Evolutionary conservation across 2,797 vertebrate species (phyloP).

Genomic region (Syngnathus rostellatus): DNA sequence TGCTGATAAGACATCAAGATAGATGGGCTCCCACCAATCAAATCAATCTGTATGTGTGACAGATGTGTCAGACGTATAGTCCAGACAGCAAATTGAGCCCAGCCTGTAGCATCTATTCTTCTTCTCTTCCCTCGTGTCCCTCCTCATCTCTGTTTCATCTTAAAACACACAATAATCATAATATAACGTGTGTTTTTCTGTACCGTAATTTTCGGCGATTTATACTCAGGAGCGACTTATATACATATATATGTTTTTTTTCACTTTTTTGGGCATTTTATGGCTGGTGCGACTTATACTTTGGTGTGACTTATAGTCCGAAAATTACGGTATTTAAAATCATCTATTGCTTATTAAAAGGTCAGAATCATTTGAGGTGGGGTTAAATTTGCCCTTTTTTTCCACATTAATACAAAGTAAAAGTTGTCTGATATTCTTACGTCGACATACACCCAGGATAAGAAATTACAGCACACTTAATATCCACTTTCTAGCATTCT

Average conservation of each 20-base stretch:
- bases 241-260: too few relatives aligned
- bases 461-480: too few relatives aligned
- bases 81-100: constrained; percentile 50
- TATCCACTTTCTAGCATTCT: too few relatives aligned
- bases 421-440: too few relatives aligned
- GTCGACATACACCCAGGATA: background rate
- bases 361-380: too few relatives aligned
- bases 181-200: background rate
- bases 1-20: constrained; percentile 56
- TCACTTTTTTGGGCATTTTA: too few relatives aligned
- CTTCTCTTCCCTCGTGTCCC: constrained; percentile 3
- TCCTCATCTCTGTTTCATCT: background rate
- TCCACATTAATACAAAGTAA: too few relatives aligned
- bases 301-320: too few relatives aligned
- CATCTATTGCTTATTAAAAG: background rate
- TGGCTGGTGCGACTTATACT: too few relatives aligned
- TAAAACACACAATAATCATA: background rate
- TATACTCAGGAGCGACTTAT: too few relatives aligned
- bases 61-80: constrained; percentile 60
- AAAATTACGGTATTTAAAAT: background rate
- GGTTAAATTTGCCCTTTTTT: too few relatives aligned
- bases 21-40: constrained; percentile 63
- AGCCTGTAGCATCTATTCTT: constrained; percentile 9
- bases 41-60: constrained; percentile 62
- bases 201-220: too few relatives aligned